Percentiles rank a stretch among this genome's conserved stretches.
phyloP scores from a whole-genome alignment of 37 sponge, comb jelly and placozoan genomes.

The Spongilla lacustris region DNA sequence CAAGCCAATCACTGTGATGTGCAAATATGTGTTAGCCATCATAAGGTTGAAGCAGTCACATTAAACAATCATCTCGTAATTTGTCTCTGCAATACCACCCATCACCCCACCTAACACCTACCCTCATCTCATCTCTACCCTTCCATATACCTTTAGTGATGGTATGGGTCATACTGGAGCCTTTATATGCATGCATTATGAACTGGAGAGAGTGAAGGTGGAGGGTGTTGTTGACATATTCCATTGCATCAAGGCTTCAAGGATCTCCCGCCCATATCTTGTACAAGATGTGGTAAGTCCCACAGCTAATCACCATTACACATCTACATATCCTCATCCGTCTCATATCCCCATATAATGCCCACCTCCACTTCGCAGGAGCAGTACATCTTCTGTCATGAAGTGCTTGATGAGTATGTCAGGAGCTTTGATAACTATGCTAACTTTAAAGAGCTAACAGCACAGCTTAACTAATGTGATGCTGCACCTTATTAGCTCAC shows the following conservation, averaged over 20 bases:
- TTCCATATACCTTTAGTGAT: too few relatives aligned
- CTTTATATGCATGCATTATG: conserved; percentile 46
- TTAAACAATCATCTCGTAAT: too few relatives aligned
- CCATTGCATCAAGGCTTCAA: conserved; percentile 60
- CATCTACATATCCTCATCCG: neutral
- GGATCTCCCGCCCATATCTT: neutral
- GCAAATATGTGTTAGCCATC: conserved; percentile 79
- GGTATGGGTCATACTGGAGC: conserved; percentile 71
- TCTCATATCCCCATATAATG: too few relatives aligned
- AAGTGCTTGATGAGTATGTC: conserved; percentile 61
- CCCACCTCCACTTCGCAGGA: too few relatives aligned
- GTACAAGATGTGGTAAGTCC: too few relatives aligned
- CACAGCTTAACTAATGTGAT: too few relatives aligned
- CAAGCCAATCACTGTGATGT: conserved; percentile 60
- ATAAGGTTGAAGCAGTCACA: too few relatives aligned
- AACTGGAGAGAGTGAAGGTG: conserved; percentile 71
- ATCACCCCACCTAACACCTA: neutral
- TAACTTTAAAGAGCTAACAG: conserved; percentile 62
- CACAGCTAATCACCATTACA: too few relatives aligned
- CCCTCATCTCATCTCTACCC: too few relatives aligned
- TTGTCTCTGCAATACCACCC: too few relatives aligned
- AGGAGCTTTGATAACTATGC: conserved; percentile 62
- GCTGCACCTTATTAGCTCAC: too few relatives aligned
- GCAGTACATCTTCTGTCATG: conserved; percentile 56
- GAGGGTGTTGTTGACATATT: conserved; percentile 74